Percentiles rank a stretch among this genome's conserved stretches.
Evolutionary conservation across 2,888 invertebrate genomes (phyloP).

Genomic region (Cancer borealis): DNA sequence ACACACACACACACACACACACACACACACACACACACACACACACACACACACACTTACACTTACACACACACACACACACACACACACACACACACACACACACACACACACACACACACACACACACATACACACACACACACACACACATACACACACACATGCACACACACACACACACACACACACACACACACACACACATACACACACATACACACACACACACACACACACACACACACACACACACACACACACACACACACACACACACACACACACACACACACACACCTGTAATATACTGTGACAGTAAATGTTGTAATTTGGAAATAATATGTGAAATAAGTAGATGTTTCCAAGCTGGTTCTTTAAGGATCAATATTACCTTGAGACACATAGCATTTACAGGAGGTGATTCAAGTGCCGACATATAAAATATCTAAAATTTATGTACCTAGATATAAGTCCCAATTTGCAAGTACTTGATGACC

Average conservation of each 20-base stretch:
- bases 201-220: conserved; percentile 43
- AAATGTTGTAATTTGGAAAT: conserved; percentile 41
- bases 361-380: conserved; percentile 43
- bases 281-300: neutral
- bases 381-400: conserved; percentile 41
- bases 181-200: conserved; percentile 54
- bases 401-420: conserved; percentile 41
- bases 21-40: conserved; percentile 46
- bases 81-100: conserved; percentile 48
- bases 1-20: conserved; percentile 52
- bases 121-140: conserved; percentile 52
- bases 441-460: conserved; percentile 31
- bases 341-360: conserved; percentile 41
- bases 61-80: conserved; percentile 51
- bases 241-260: conserved; percentile 38
- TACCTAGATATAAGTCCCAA: conserved; percentile 38
- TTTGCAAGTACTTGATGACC: conserved; percentile 11
- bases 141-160: conserved; percentile 47
- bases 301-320: conserved; percentile 29
- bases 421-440: conserved; percentile 42
- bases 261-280: conserved; percentile 46
- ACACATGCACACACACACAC: conserved; percentile 41
- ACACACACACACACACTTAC: conserved; percentile 43
- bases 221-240: conserved; percentile 43
- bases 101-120: conserved; percentile 47